phyloP scores from a whole-genome alignment of 2,888 invertebrate species.

The Pandemis corylana region DNA sequence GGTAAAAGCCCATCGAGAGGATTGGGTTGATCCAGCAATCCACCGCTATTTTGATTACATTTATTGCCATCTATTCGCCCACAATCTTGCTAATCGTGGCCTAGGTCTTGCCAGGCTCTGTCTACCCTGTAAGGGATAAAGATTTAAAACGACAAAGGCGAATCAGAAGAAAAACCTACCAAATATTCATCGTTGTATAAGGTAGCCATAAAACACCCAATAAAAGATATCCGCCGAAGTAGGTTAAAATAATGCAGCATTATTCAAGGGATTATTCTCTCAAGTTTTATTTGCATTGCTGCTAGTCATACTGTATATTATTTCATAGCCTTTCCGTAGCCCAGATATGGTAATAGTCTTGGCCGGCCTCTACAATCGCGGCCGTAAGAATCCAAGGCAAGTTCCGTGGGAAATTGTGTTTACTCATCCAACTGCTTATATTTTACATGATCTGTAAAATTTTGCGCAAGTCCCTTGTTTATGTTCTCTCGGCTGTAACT shows the following conservation, averaged over 20 bases:
- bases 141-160: no score
- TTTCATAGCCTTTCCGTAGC: constrained; percentile 48
- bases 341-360: constrained; percentile 58
- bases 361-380: constrained; percentile 51
- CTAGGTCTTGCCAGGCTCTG: no score
- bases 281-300: constrained; percentile 44
- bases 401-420: constrained; percentile 56
- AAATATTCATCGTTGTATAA: background rate
- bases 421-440: constrained; percentile 45
- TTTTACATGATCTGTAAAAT: constrained; percentile 33
- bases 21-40: no score
- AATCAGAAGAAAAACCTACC: background rate
- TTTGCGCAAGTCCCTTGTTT: constrained; percentile 3
- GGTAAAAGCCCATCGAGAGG: no score
- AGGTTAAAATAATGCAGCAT: constrained; percentile 42
- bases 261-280: constrained; percentile 41
- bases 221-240: constrained; percentile 25
- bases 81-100: no score
- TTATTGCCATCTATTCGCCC: no score
- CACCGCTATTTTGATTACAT: no score
- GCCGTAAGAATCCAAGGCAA: constrained; percentile 54
- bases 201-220: constrained; percentile 16
- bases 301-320: constrained; percentile 45
- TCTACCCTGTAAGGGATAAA: no score
- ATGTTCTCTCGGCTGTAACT: background rate